A percentile compares a stretch with the other conserved stretches of the same genome.
Conservation (phyloP, 2,888 invertebrate genomes). For the Saturnia japonica region DNA sequence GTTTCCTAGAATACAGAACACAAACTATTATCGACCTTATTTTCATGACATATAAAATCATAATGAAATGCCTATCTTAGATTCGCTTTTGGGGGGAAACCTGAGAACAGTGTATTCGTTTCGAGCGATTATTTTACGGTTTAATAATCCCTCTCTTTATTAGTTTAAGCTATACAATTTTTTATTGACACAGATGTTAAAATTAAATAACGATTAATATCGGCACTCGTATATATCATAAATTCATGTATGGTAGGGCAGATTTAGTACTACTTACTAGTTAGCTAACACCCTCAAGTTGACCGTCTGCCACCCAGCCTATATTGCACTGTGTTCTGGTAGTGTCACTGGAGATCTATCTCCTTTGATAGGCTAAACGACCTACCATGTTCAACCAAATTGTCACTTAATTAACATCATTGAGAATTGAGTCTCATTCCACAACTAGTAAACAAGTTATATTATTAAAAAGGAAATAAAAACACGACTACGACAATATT, state of each 20-base stretch:
- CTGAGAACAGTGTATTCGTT: slow-evolving; percentile 18
- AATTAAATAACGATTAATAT: slow-evolving; percentile 4
- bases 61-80: not conserved
- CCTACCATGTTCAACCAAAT: too few relatives aligned
- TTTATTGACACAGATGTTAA: slow-evolving; percentile 22
- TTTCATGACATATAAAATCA: not conserved
- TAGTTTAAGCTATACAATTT: slow-evolving; percentile 19
- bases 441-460: too few relatives aligned
- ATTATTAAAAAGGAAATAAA: too few relatives aligned
- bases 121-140: slow-evolving; percentile 22
- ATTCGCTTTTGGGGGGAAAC: slow-evolving; percentile 7
- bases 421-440: too few relatives aligned
- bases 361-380: too few relatives aligned
- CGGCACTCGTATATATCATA: not conserved
- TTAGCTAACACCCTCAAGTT: too few relatives aligned
- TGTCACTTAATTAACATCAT: too few relatives aligned
- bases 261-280: not conserved
- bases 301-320: too few relatives aligned
- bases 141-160: slow-evolving; percentile 21
- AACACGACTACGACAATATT: too few relatives aligned
- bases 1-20: slow-evolving; percentile 10
- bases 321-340: too few relatives aligned
- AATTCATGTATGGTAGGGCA: not conserved
- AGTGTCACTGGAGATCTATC: too few relatives aligned
- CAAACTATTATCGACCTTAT: slow-evolving; percentile 21